phyloP scores from a whole-genome alignment of 2,113 vertebrate species.

The Saccopteryx leptura region DNA sequence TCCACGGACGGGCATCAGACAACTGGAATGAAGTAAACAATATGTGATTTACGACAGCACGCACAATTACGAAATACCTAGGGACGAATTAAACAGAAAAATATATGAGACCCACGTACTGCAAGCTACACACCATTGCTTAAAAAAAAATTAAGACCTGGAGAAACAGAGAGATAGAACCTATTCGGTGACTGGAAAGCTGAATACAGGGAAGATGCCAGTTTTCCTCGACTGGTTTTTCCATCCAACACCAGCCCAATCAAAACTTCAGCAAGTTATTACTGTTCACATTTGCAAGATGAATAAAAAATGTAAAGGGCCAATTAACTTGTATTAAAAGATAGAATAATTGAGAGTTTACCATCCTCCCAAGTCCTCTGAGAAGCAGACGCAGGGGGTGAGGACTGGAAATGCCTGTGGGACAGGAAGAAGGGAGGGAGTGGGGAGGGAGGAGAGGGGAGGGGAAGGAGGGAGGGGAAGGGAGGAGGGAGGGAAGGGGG shows the following conservation, averaged over 20 bases:
- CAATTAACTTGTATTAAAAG: background rate
- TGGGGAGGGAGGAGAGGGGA: accelerated
- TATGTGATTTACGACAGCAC: background rate
- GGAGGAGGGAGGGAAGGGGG: too few species aligned
- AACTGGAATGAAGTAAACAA: background rate
- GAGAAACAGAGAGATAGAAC: accelerated
- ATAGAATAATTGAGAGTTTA: accelerated
- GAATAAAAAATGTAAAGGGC: background rate
- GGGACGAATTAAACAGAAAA: background rate
- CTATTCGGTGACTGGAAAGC: accelerated
- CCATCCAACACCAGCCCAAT: background rate
- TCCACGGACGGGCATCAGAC: background rate
- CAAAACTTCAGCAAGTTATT: background rate
- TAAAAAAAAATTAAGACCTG: background rate
- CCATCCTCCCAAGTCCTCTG: background rate
- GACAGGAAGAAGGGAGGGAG: accelerated
- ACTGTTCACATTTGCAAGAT: background rate
- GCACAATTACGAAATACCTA: background rate
- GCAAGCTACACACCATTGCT: background rate
- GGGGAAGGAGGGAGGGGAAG: background rate
- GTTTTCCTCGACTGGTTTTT: accelerated
- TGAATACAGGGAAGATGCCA: background rate
- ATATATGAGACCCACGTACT: background rate
- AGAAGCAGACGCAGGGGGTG: background rate
- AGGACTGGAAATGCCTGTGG: too few species aligned